Base-by-base conservation (phyloP, 2,888 invertebrate species). In the Timema podura region DNA sequence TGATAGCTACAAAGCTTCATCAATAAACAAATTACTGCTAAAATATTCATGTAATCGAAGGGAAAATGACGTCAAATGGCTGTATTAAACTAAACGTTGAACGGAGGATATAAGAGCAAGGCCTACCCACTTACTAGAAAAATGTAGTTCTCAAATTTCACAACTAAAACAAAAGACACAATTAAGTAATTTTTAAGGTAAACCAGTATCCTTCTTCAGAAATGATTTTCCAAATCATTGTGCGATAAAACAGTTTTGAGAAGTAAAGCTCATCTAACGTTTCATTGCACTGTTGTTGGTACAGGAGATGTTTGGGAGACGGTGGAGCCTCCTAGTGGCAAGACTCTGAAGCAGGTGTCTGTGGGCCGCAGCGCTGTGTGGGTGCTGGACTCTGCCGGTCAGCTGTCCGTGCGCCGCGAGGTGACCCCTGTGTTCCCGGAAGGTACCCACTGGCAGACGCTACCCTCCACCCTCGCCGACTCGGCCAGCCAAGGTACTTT, bases 391-490 rank as follows among this genome's bases (percentile, higher is more conserved):
- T 85, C 86, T 44, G 86, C 86, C 74, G 91, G 91, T 48, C 85
- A 86, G 70, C 80, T 96, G 69, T 91, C 90, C 76, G 89, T 93
- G 9, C 87, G 96, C 69, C 89, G 89, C 71, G 92, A 92, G 78
- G 87, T 95, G 67, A 89, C 90, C 5, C 82, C 85, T 48, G 86
- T 88, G 48, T 91, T 90, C 76, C 93, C 91, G 0, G 92, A 91
- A 79, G 96, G 96, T 47, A 91, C 91, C 45, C 88, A 91, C 77
- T 96, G 96, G 96, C 91, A 91, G 81, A 85, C 87, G 78, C 79
- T 90, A 68, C 83, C 83, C 5, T 82, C 85, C 69, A 85, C 87
- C 80, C 84, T 86, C 61, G 84, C 85, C 75, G 84, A 88, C 77
- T 82, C 87, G 48, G 85, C 30, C 30, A 30, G 30, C 30, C 30